Percentiles rank a stretch among this genome's conserved stretches.
phyloP scores from a whole-genome alignment of 1,140 invertebrate species.

The Apis florea region DNA sequence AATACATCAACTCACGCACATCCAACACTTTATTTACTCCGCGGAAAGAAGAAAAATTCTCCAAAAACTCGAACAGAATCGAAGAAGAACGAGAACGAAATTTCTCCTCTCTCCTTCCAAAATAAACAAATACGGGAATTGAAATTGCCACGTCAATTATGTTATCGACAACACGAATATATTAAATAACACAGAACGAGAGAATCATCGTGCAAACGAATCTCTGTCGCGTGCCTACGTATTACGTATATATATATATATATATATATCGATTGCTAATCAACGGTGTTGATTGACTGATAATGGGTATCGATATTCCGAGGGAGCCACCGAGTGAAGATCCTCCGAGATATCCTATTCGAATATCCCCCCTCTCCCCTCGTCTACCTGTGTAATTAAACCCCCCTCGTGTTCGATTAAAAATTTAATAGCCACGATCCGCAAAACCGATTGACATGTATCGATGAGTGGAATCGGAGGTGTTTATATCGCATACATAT shows the following conservation, averaged over 20 bases:
- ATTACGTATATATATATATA: not conserved
- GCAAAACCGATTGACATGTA: slow-evolving; percentile 6
- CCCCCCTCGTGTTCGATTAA: not conserved
- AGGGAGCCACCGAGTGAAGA: not conserved
- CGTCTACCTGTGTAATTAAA: slow-evolving; percentile 14
- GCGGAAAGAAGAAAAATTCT: no score
- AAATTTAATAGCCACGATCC: slow-evolving; percentile 15
- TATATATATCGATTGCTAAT: not conserved
- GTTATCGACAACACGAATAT: no score
- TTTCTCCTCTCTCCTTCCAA: no score
- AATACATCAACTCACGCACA: no score
- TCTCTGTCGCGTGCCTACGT: not conserved
- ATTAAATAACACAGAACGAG: no score
- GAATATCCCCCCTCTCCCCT: not conserved
- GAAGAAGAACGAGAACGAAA: no score
- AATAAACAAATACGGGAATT: no score
- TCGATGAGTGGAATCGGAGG: not conserved
- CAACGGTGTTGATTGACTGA: not conserved
- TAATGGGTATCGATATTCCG: not conserved
- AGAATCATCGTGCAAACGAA: not conserved
- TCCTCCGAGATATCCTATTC: not conserved
- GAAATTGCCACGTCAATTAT: no score
- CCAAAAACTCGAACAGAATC: no score
- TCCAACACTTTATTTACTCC: no score
- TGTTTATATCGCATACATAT: not conserved